Evolutionary conservation across 2,888 invertebrate genomes (phyloP).

Genomic region (Eutolmus rufibarbis): DNA sequence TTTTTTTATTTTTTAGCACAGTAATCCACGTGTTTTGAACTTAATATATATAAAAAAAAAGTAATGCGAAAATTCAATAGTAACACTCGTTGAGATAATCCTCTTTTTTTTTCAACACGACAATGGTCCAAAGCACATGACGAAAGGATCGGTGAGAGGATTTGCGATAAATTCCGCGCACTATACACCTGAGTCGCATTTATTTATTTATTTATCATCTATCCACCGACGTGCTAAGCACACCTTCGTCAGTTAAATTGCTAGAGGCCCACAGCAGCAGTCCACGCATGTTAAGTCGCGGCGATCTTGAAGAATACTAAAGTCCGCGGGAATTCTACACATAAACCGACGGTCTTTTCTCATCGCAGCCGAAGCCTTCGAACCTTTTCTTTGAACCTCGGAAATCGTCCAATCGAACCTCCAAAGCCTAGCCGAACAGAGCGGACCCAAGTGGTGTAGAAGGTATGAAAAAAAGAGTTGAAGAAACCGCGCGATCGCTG

Average conservation of each 20-base stretch:
- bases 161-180: neutral
- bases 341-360: conserved; percentile 36
- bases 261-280: neutral
- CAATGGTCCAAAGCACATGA: neutral
- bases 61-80: neutral
- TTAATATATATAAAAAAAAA: neutral
- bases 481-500: conserved; percentile 12
- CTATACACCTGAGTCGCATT: neutral
- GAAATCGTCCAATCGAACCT: conserved; percentile 42
- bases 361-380: neutral
- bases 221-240: neutral
- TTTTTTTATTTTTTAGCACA: neutral
- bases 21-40: neutral
- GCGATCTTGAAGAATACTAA: conserved; percentile 48
- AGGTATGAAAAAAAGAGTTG: neutral
- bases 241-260: neutral
- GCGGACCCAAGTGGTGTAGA: neutral
- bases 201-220: neutral
- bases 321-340: neutral
- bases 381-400: conserved; percentile 24
- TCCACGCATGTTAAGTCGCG: conserved; percentile 45
- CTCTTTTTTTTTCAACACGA: neutral
- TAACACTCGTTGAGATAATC: neutral
- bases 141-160: neutral
- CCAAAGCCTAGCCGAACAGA: neutral